Percentiles rank a stretch among this genome's conserved stretches.
These are phyloP conservation scores for Halictus rubicundus DNA, from an alignment of 1,140 invertebrate genomes.

Conservation along the genomic window DNA sequence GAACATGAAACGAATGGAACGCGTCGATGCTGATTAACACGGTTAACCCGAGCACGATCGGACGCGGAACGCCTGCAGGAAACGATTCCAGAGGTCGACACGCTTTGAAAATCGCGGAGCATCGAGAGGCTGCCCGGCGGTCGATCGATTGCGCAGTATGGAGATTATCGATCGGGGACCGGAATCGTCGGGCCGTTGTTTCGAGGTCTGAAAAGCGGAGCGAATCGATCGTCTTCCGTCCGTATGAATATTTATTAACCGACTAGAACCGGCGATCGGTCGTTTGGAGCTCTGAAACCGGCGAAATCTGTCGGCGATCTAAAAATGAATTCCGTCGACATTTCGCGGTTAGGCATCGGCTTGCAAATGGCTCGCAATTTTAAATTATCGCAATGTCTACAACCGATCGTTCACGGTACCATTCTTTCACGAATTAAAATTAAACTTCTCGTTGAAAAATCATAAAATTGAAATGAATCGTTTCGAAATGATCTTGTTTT, in stretches of 20 bases:
- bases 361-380: too few species aligned
- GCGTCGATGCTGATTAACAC: conserved; percentile 51
- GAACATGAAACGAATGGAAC: conserved; percentile 59
- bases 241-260: background rate
- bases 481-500: too few species aligned
- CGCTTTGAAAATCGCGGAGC: conserved; percentile 36
- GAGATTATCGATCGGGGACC: conserved; percentile 28
- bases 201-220: background rate
- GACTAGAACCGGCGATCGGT: too few species aligned
- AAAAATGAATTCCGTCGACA: background rate
- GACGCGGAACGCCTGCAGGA: conserved; percentile 42
- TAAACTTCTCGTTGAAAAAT: too few species aligned
- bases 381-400: too few species aligned
- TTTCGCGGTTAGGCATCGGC: too few species aligned
- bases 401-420: too few species aligned
- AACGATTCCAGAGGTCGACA: conserved; percentile 9
- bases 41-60: conserved; percentile 56
- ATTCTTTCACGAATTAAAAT: too few species aligned
- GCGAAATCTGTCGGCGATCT: background rate
- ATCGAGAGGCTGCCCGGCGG: conserved; percentile 5
- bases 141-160: conserved; percentile 32
- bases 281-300: background rate
- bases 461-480: too few species aligned
- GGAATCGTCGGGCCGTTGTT: conserved; percentile 20
- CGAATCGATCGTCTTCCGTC: background rate